Base-by-base conservation (phyloP, 2,113 vertebrate species). In the Trochalopteron elliotii region DNA sequence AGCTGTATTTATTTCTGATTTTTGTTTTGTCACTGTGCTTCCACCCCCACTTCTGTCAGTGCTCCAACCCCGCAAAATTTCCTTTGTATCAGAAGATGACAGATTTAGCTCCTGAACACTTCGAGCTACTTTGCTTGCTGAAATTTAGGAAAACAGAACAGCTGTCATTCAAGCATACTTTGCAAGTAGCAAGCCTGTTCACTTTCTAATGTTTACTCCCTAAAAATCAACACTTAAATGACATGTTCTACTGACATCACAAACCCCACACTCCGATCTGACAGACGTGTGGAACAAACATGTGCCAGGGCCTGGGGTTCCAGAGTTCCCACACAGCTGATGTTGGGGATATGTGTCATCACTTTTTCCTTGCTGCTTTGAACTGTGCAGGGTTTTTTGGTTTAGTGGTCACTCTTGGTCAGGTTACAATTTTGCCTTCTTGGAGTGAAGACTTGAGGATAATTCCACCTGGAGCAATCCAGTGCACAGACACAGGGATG, bases 71-170 rank as follows among this genome's bases (percentile, higher is more conserved):
- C 63, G 17, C 69, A 74, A 68, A 67, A 67, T 60, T 93, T 52
- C 63, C 75, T 91, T 95, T 94, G 89, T 91, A 96, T 91, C 85
- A 88, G 68, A 90, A 96, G 30, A 71, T 88, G 91, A 80, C 92
- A 96, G 90, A 94, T 95, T 80, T 77, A 96, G 67, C 64, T 95
- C 82, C 78, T 64, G 74, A 86, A 83, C 91, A 89, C 68, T 90
- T 86, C 50, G 74, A 67, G 47, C 80, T 72, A 42, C 45, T 80
- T 89, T 91, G 60, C 84, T 55, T 77, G 75, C 31, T 77, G 87
- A 85, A 94, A 89, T 86, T 80, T 53, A 77, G 84, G 63, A 77
- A 95, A 96, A 86, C 30, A 52, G 92, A 94, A 52, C 85, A 94
- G 93, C 75, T 96, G 90, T 81, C 93, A 91, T 57, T 95, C 96